Conservation (phyloP, 2,888 invertebrate species). For the Pachycephus smyrnensis region DNA sequence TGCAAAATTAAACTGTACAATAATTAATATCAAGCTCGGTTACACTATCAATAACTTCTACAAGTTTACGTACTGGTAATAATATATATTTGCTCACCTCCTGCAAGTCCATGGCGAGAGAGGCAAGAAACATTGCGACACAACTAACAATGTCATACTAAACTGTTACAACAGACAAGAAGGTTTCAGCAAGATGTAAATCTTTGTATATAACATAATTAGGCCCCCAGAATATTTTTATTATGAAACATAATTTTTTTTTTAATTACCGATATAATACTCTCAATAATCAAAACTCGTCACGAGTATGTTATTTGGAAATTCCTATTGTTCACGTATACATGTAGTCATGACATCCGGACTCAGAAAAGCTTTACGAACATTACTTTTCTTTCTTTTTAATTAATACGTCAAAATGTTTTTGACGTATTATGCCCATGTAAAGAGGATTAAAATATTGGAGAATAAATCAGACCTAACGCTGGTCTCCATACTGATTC, state of each 20-base stretch:
- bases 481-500: too few relatives aligned
- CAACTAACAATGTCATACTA: constrained; percentile 69
- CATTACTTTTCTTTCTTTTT: too few relatives aligned
- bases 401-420: too few relatives aligned
- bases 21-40: background rate
- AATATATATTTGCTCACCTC: constrained; percentile 65
- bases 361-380: too few relatives aligned
- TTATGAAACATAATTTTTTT: background rate
- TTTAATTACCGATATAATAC: background rate
- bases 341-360: too few relatives aligned
- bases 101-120: constrained; percentile 66
- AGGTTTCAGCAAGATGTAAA: background rate
- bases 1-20: background rate
- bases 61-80: background rate
- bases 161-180: constrained; percentile 31
- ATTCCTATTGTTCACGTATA: too few relatives aligned
- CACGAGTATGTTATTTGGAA: too few relatives aligned
- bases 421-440: too few relatives aligned
- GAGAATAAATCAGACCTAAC: too few relatives aligned
- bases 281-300: too few relatives aligned
- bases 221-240: background rate
- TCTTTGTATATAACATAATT: background rate
- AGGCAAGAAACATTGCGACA: constrained; percentile 69
- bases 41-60: background rate
- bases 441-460: too few relatives aligned